Evolutionary conservation across 1,140 invertebrate genomes (phyloP), one percentile per base, ranked within the genome.

Genomic region (Leucophenga varia): DNA sequence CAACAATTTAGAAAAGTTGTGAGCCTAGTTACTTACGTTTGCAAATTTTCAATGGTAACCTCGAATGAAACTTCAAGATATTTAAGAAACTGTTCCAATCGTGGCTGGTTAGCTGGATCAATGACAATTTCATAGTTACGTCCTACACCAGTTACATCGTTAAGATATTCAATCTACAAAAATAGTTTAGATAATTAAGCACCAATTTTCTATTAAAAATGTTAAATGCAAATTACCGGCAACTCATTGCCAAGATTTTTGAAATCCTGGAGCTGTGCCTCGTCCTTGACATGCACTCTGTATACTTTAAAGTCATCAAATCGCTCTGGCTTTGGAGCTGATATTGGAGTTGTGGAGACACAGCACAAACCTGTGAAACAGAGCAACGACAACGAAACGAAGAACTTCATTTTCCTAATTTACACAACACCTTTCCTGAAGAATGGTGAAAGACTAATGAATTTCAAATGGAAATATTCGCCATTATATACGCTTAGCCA

Each of bases 251-350:
- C 40, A 36, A 72, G 50, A 44, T 63, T 61, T 38, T 49, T 55
- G 3, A 71, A 54, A 37, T 60, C 60, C 18, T 47, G 43, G 50
- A 72, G 34, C 25, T 72, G 64, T 4, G 46, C 40, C 9, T 43
- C 43, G 20, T 57, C 56, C 17, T 61, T 48, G 12, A 72, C 47
- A 47, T 35, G 35, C 6, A 71, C 47, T 22, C 42, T 45, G 38
- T 69, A 72, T 13, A 72, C 42, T 43, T 51, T 59, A 31, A 72
- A 72, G 34, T 59, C 54, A 37, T 72, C 68, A 18, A 64, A 72
- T 9, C 68, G 56, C 14, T 34, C 37, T 9, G 63, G 22, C 22
- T 25, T 5, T 25, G 5, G 5, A 25, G 22, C 22, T 10, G 22
- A n/a, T n/a, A n/a, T n/a, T n/a, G n/a, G n/a, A n/a, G n/a, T n/a